Base-by-base conservation (phyloP, 2,888 invertebrate species). In the Epiblema foenella region DNA sequence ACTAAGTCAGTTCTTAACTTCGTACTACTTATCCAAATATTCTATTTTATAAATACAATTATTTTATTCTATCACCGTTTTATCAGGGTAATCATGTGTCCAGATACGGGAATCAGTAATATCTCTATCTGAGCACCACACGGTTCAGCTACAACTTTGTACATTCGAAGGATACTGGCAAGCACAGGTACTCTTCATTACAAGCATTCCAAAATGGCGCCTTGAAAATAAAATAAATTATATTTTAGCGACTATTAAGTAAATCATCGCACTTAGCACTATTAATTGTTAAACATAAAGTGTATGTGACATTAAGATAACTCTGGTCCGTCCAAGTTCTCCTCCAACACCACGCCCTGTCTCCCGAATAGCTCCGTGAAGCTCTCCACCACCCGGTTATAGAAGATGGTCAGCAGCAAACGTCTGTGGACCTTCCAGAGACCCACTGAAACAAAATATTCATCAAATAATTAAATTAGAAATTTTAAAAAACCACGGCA, bases 351-450 rank as follows among this genome's bases (percentile, higher is more conserved):
- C 2, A 83, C 77, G 0, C 94, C 87, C 78, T 96, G 95, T 74
- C 94, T 93, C 24, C 94, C 94, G 80, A 96, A 95, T 8, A 95
- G 91, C 4, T 93, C 91, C 10, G 95, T 88, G 78, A 95, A 96
- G 52, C 94, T 93, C 71, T 95, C 94, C 42, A 96, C 83, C 72
- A 95, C 93, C 70, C 94, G 94, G 80, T 94, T 95, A 80, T 95
- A 95, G 81, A 96, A 96, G 17, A 95, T 93, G 0, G 95, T 95
- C 17, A 95, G 91, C 3, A 96, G 87, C 49, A 95, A 81, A 76
- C 94, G 94, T 5, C 96, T 87, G 69, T 95, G 93, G 0, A 82
- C 77, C 76, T 93, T 93, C 96, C 96, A 96, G 79, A 94, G 90
- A 0, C 87, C 84, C 57, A 94, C 95, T 91, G 84, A 77, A 84